These are phyloP conservation scores for Cromileptes altivelis DNA, from an alignment of 2,113 vertebrate genomes.

Conservation along the genomic window DNA sequence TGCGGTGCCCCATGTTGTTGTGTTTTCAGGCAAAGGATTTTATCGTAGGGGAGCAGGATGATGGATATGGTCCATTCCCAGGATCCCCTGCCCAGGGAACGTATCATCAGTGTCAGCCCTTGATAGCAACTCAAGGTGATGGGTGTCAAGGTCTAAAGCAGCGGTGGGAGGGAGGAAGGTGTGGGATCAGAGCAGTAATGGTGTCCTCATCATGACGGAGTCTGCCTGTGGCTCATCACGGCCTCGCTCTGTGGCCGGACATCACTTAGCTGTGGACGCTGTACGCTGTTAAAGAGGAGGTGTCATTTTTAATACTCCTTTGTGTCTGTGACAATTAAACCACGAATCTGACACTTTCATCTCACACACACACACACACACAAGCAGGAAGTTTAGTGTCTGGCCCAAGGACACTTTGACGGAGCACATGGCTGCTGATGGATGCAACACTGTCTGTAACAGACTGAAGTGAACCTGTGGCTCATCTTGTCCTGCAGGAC, in stretches of 20 bases:
- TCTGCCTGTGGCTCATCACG: slow-evolving; percentile 28
- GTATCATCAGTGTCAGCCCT: slow-evolving; percentile 63
- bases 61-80: slow-evolving; percentile 69
- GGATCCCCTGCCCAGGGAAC: slow-evolving; percentile 55
- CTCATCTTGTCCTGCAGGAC: not conserved
- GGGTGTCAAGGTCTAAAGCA: slow-evolving; percentile 61
- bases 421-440: not conserved
- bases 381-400: not conserved
- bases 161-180: slow-evolving; percentile 38
- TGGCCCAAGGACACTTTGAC: slow-evolving; percentile 25
- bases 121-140: slow-evolving; percentile 64
- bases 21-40: slow-evolving; percentile 55
- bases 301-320: slow-evolving; percentile 20
- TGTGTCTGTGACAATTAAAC: slow-evolving; percentile 20
- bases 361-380: slow-evolving; percentile 1
- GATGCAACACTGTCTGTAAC: not conserved
- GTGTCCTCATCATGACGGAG: slow-evolving; percentile 38
- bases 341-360: slow-evolving; percentile 7
- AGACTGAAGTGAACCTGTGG: not conserved
- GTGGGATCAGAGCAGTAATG: slow-evolving; percentile 51
- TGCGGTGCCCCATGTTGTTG: slow-evolving; percentile 40
- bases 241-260: slow-evolving; percentile 3
- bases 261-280: slow-evolving; percentile 8
- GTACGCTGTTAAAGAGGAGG: slow-evolving; percentile 7
- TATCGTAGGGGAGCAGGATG: slow-evolving; percentile 56